Base-by-base conservation (phyloP, 2,797 vertebrate species). In the Lutjanus argentimaculatus region DNA sequence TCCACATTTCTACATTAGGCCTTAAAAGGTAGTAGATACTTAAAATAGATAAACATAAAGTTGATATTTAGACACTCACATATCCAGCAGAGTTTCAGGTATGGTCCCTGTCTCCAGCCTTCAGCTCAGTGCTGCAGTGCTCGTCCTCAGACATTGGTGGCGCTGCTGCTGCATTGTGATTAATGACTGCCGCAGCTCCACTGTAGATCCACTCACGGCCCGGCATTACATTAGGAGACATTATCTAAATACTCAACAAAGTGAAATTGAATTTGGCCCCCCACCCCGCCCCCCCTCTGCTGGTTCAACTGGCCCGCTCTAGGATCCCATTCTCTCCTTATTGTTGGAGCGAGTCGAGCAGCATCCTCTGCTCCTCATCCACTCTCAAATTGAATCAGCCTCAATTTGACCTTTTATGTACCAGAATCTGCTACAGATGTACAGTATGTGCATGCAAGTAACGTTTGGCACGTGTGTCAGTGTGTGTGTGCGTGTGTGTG, bases 211-310 rank as follows among this genome's bases (percentile, higher is more conserved):
- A 86, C 88, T 92, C 88, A 85, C 76, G 67, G 75, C 82, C 56
- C 63, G 19, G 67, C 91, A 94, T 94, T 93, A 89, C 89, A 92
- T 95, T 93, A 92, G 88, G 80, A 83, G 88, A 93, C 92, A 94
- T 94, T 94, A 94, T 94, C 94, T 94, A 94, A 95, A 94, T 94
- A 91, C 92, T 94, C 93, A 91, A 94, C 92, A 92, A 92, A 94
- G 91, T 93, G 90, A 94, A 93, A 94, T 95, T 94, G 90, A 94
- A 95, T 95, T 94, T 94, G 79, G 67, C 83, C 88, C 80, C 83
- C 52, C 19, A 21, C 12, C 14, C 10, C 6, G 49, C 12, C 67
- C 64, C 36, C 72, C 36, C 59, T 70, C 70, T 75, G 79, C 77
- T 71, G 76, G 88, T 87, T 88, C 79, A 89, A 93, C 93, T 72